These are phyloP conservation scores for Saxidomus purpurata DNA, from an alignment of 1,140 invertebrate genomes.

Conservation along the genomic window DNA sequence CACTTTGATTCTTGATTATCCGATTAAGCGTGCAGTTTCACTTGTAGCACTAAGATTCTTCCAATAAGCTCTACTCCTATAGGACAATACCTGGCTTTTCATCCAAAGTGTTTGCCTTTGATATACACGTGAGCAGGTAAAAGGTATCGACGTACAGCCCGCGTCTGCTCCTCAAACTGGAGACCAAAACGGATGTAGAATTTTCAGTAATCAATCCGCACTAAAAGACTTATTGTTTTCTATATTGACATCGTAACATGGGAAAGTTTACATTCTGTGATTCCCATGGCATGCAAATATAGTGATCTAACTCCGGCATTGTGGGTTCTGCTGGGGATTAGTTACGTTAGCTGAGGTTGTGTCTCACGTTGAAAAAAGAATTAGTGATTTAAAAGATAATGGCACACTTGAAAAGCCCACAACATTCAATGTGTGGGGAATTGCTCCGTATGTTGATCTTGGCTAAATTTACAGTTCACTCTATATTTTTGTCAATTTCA, in stretches of 20 bases:
- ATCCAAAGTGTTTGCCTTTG: background rate
- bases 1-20: slow-evolving; percentile 27
- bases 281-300: slow-evolving; percentile 30
- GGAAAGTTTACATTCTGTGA: slow-evolving; percentile 1
- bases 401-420: no score
- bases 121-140: slow-evolving; percentile 31
- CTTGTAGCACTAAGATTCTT: background rate
- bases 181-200: slow-evolving; percentile 24
- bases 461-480: no score
- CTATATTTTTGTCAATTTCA: no score
- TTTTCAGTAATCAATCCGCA: slow-evolving; percentile 9
- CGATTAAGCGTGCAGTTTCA: slow-evolving; percentile 4
- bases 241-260: slow-evolving; percentile 18
- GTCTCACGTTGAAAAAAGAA: no score
- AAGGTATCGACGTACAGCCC: slow-evolving; percentile 20
- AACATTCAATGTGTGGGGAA: no score
- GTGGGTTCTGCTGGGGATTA: background rate
- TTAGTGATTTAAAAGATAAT: no score
- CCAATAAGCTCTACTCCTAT: background rate
- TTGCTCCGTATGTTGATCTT: no score
- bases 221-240: slow-evolving; percentile 44
- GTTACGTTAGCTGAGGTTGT: no score
- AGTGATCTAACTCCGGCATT: background rate
- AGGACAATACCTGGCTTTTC: slow-evolving; percentile 14
- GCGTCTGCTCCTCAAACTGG: background rate